A percentile compares a stretch with the other conserved stretches of the same genome.
Conservation (phyloP, 2,797 vertebrate genomes). For the Scolopax rusticola region DNA sequence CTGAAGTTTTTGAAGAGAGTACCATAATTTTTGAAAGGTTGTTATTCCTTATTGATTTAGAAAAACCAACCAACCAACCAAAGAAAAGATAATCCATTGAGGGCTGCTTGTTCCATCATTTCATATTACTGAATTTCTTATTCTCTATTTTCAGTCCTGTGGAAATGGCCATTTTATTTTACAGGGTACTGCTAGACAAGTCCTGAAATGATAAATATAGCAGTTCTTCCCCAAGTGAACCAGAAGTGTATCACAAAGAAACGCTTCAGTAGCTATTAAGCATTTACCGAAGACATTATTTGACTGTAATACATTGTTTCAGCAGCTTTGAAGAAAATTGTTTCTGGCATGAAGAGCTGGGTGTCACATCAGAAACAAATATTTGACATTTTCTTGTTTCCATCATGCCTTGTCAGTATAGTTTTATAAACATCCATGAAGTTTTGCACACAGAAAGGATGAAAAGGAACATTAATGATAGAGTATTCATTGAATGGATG, state of each 20-base stretch:
- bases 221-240: background rate
- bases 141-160: background rate
- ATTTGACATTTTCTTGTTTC: constrained; percentile 64
- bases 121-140: background rate
- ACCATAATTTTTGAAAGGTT: background rate
- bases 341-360: constrained; percentile 22
- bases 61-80: background rate
- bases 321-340: constrained; percentile 43
- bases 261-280: background rate
- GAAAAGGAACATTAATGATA: constrained; percentile 42
- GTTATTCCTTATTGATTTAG: background rate
- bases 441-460: constrained; percentile 47
- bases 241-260: constrained; percentile 42
- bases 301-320: constrained; percentile 31
- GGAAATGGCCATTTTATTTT: background rate
- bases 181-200: background rate
- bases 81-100: background rate
- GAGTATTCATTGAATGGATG: constrained; percentile 31
- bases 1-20: background rate
- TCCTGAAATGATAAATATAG: background rate
- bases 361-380: constrained; percentile 62
- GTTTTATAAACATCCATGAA: constrained; percentile 61
- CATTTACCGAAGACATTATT: constrained; percentile 36
- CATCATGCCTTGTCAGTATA: constrained; percentile 60
- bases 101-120: background rate